Base-by-base conservation (phyloP, 2,888 invertebrate species). In the Platynereis dumerilii region DNA sequence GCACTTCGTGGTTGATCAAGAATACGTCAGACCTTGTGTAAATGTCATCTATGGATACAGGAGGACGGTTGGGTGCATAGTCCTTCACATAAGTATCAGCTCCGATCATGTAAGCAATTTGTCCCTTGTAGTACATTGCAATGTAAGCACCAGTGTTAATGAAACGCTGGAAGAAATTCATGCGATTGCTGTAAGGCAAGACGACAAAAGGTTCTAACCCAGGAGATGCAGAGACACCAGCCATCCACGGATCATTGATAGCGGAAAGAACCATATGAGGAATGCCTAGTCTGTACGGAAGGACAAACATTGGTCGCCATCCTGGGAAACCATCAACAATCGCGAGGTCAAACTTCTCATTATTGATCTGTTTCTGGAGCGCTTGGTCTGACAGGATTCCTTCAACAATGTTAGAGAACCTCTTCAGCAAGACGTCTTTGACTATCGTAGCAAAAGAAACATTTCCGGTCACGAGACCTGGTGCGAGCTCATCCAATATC, bases 291-390 rank as follows among this genome's bases (percentile, higher is more conserved):
- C 55, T 27, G 26, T 62, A 62, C 2, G 62, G 65, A 10, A 68
- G 44, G 20, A 58, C 34, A 28, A 58, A 68, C 24, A 45, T 29
- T 22, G 53, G 58, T 2, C 65, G 54, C 10, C 42, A 39, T n/a
- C 44, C 24, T 15, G 45, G 34, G 34, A 65, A 39, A 26, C 65
- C 68, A 28, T 68, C 65, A 29, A 68, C 45, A n/a, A 68, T 65
- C 1, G 58, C 65, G 17, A 68, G 22, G 28, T 65, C 65, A 48
- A 61, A 65, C 15, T 59, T 54, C 58, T 61, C 48, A 7, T 7
- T 22, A 7, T 48, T 22, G 3, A 48, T 20, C 20, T 22, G n/a
- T n/a, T 48, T 5, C 22, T 20, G 22, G 5, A 48, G 48, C 22
- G 7, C 48, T 48, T n/a, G n/a, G 17, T 48, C 22, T 5, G 5